Base-by-base conservation (phyloP, 1,140 invertebrate genomes). In the Drosophila kohkoa region DNA sequence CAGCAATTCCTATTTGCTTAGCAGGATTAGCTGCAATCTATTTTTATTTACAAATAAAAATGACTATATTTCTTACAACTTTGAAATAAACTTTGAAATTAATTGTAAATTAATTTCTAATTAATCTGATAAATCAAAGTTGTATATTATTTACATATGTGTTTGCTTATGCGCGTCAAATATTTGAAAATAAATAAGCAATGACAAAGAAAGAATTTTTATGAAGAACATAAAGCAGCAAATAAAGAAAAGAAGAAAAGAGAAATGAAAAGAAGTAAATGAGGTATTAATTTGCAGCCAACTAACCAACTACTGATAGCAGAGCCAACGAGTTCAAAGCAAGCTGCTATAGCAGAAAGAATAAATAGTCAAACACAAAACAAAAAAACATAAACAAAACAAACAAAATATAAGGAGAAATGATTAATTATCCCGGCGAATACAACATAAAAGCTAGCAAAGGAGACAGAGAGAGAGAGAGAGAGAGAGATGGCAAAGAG, bases 261-360 rank as follows among this genome's bases (percentile, higher is more conserved):
- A 25, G 20, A 25, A 25, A 3, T 4, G 20, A 25, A 25, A 25
- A 3, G 20, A 58, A 69, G 59, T 80, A 88, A 88, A 88, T 89
- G 77, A 89, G 87, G 80, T 83, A 88, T 88, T 88, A 88, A 88
- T 88, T 89, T 89, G 85, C 73, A 88, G 75, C 72, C 54, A 80
- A 87, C 82, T 79, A 86, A 70, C 52, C 46, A 55, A 73, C 72
- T 68, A 75, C 38, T 30, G 55, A 59, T 58, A 48, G 11, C 20
- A n/a, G 35, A 20, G 45, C 30, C 5, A 25, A 20, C 5, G 11
- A 64, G 32, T 64, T 58, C 16, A 64, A 68, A 62, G 41, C 60
- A 65, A 72, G 71, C 28, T 46, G 30, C 48, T 62, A 43, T 43
- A 67, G 20, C 62, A 67, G 8, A 45, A 43, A 43, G 57, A 41